Evolutionary conservation across 2,888 invertebrate genomes (phyloP).

Genomic region (Lacanobia wlatinum): DNA sequence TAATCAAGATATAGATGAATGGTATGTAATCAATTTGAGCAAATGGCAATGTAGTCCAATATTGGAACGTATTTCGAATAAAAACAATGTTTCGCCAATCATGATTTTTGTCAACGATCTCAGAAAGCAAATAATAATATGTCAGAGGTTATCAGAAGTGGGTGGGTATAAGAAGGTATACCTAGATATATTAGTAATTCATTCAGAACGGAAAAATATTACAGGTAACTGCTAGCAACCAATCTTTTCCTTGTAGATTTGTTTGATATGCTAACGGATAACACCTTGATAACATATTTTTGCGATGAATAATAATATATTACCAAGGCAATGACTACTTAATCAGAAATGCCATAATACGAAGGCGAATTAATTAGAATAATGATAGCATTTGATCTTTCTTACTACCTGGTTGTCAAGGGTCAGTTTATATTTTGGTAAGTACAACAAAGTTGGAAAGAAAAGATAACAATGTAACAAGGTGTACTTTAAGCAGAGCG

Average conservation of each 20-base stretch:
- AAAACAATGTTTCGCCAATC: too few relatives aligned
- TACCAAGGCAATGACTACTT: not conserved
- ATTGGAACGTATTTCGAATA: too few relatives aligned
- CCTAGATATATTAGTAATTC: not conserved
- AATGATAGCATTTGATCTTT: not conserved
- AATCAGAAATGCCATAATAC: not conserved
- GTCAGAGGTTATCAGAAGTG: not conserved
- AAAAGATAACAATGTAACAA: not conserved
- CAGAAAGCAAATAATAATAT: not conserved
- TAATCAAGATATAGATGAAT: too few relatives aligned
- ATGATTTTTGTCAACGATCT: too few relatives aligned
- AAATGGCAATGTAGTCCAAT: too few relatives aligned
- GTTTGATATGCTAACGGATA: constrained; percentile 23
- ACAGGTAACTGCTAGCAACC: not conserved
- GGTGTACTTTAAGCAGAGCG: not conserved
- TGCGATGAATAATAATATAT: constrained; percentile 31
- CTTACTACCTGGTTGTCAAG: not conserved
- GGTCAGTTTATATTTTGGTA: not conserved
- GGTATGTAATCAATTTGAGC: too few relatives aligned
- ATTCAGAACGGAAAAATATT: not conserved
- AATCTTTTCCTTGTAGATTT: constrained; percentile 13
- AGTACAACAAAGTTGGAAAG: not conserved
- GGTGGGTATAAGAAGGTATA: too few relatives aligned
- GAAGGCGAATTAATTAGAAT: constrained; percentile 12
- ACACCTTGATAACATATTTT: constrained; percentile 45